These are phyloP conservation scores for Chamaea fasciata DNA, from an alignment of 2,113 vertebrate genomes.

Conservation along the genomic window DNA sequence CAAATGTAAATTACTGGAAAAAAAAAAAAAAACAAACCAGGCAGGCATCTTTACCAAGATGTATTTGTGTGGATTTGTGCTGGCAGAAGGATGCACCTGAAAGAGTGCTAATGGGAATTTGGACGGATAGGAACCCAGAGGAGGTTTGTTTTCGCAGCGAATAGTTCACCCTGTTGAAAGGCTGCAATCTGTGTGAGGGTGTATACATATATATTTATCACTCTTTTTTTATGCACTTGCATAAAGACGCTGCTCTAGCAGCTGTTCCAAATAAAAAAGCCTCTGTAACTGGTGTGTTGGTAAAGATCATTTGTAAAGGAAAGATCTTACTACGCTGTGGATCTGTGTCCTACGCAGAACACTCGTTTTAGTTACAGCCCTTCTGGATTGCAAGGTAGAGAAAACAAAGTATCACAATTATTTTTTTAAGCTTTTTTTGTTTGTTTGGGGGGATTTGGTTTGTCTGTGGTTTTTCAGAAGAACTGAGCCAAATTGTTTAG, in stretches of 20 bases:
- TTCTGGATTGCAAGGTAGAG: background rate
- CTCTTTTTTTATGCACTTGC: background rate
- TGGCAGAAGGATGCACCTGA: background rate
- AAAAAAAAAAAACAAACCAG: background rate
- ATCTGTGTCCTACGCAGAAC: background rate
- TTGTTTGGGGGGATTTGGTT: rapidly evolving
- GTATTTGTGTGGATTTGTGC: background rate
- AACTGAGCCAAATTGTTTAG: background rate
- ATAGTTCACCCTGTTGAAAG: background rate
- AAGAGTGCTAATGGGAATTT: background rate
- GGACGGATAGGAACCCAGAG: background rate
- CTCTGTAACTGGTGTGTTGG: background rate
- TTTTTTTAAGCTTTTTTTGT: background rate
- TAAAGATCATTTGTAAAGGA: background rate
- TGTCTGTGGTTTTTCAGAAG: background rate
- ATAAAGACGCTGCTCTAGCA: background rate
- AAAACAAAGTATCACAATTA: background rate
- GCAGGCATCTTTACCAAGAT: background rate
- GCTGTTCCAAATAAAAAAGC: background rate
- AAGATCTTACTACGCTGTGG: background rate
- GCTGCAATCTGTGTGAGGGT: background rate
- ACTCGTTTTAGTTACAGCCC: background rate
- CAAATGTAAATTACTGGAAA: background rate
- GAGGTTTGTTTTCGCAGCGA: background rate
- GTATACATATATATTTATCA: background rate